These are phyloP conservation scores for Holothuria scabra DNA, from an alignment of 53 echinoderm and acorn worm genomes.

Conservation along the genomic window DNA sequence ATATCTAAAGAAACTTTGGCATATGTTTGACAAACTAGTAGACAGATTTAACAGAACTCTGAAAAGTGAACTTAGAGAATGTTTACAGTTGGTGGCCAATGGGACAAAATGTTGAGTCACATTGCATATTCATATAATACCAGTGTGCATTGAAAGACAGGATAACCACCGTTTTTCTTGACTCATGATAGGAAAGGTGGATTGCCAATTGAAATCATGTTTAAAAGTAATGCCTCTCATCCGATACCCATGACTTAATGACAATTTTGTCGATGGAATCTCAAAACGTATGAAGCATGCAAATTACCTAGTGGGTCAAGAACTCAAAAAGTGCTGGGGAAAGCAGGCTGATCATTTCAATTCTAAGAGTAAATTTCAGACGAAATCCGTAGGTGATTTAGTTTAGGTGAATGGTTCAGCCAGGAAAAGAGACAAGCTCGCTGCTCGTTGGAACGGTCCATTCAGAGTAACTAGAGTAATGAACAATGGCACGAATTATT, in stretches of 20 bases:
- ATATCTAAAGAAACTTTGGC: not conserved
- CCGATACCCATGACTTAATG: not conserved
- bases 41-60: constrained; percentile 52
- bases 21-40: not conserved
- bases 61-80: constrained; percentile 47
- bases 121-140: too few species aligned
- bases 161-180: too few species aligned
- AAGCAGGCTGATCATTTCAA: constrained; percentile 24
- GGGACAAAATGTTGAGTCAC: too few species aligned
- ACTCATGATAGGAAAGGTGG: constrained; percentile 59
- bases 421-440: constrained; percentile 33
- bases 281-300: constrained; percentile 16
- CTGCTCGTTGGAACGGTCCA: constrained; percentile 59
- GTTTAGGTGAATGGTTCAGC: constrained; percentile 54
- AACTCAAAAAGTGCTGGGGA: not conserved
- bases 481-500: constrained; percentile 41
- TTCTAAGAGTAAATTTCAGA: constrained; percentile 12
- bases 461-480: constrained; percentile 20
- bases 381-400: constrained; percentile 27
- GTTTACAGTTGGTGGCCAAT: constrained; percentile 22
- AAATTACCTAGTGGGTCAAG: not conserved
- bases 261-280: not conserved
- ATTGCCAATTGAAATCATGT: constrained; percentile 33
- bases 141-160: constrained; percentile 44
- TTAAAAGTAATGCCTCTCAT: too few species aligned